These are phyloP conservation scores for Erebia epiphron DNA, from an alignment of 2,888 invertebrate genomes.

Conservation along the genomic window DNA sequence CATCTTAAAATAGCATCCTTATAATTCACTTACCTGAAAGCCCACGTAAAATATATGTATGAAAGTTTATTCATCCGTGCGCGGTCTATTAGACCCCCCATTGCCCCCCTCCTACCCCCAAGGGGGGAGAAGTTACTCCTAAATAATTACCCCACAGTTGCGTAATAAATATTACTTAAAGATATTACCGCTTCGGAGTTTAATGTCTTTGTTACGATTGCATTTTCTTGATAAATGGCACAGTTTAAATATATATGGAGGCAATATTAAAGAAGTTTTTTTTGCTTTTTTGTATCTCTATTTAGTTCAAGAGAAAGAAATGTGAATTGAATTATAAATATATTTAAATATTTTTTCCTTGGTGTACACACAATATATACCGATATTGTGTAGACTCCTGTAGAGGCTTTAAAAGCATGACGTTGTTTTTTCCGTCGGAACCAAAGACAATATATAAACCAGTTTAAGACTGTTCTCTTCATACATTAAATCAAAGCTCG, in stretches of 20 bases:
- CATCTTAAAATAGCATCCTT: constrained; percentile 9
- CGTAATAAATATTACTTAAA: constrained; percentile 78
- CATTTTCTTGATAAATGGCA: constrained; percentile 39
- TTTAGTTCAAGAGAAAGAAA: background rate
- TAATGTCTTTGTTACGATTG: constrained; percentile 54
- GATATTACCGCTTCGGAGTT: constrained; percentile 52
- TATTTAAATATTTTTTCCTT: too few relatives aligned
- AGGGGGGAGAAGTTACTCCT: constrained; percentile 49
- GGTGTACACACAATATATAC: too few relatives aligned
- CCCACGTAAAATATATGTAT: constrained; percentile 43
- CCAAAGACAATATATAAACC: too few relatives aligned
- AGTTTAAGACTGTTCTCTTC: too few relatives aligned
- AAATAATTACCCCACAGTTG: constrained; percentile 74
- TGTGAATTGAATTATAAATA: too few relatives aligned
- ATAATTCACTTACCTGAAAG: constrained; percentile 47
- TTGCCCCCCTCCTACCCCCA: constrained; percentile 7
- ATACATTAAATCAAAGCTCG: too few relatives aligned
- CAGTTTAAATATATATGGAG: constrained; percentile 21
- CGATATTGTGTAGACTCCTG: too few relatives aligned
- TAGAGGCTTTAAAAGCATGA: too few relatives aligned
- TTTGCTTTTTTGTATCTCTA: background rate
- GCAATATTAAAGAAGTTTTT: constrained; percentile 2
- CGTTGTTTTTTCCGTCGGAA: too few relatives aligned
- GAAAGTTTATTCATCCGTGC: constrained; percentile 54
- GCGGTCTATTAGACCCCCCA: constrained; percentile 48